Conservation (phyloP, 2,888 invertebrate genomes). For the Coelinius sp. region DNA sequence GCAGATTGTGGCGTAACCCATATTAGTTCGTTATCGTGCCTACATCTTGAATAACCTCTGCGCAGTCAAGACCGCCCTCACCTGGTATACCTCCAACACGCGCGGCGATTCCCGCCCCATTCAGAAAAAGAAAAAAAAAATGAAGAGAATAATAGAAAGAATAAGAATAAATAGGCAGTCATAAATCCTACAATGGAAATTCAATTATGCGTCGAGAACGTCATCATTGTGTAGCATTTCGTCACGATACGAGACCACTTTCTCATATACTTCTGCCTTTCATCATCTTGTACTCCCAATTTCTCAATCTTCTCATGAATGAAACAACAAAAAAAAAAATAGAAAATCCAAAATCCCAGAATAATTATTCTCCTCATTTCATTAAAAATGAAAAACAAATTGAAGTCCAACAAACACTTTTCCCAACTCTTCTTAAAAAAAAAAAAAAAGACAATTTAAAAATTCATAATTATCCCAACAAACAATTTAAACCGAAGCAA, state of each 20-base stretch:
- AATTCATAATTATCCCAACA: no score
- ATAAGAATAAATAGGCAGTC: not conserved
- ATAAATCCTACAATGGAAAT: conserved; percentile 43
- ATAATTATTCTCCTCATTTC: no score
- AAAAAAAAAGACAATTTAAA: not conserved
- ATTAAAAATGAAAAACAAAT: no score
- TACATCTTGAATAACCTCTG: conserved; percentile 62
- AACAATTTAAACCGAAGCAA: not conserved
- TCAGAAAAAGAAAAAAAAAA: conserved; percentile 18
- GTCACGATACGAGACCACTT: conserved; percentile 42
- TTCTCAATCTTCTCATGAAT: not conserved
- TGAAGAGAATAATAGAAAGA: conserved; percentile 19
- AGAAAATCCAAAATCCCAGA: not conserved
- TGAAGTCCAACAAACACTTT: no score
- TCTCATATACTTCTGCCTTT: not conserved
- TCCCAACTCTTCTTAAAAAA: no score
- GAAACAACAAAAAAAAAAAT: not conserved
- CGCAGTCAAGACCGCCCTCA: conserved; percentile 28
- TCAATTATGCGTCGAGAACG: conserved; percentile 47
- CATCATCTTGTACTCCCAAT: not conserved
- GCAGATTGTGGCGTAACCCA: conserved; percentile 68
- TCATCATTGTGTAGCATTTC: conserved; percentile 48
- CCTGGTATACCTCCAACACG: not conserved
- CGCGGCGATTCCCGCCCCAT: conserved; percentile 27
- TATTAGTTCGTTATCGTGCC: conserved; percentile 68